These are phyloP conservation scores for Drosophila eohydei DNA, from an alignment of 2,888 invertebrate species.

Conservation along the genomic window DNA sequence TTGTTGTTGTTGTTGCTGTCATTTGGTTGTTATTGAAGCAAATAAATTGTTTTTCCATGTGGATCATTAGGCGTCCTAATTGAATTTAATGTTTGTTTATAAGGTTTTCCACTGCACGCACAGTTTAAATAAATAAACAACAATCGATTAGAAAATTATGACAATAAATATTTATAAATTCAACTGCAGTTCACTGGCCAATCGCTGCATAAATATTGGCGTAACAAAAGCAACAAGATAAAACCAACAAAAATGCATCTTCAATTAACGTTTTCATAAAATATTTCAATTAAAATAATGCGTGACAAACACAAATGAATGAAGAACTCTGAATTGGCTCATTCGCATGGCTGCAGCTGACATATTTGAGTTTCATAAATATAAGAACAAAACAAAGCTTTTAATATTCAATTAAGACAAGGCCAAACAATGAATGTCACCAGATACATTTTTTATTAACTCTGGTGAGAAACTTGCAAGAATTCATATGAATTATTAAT, in stretches of 20 bases:
- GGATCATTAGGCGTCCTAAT: constrained; percentile 69
- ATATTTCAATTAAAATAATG: constrained; percentile 27
- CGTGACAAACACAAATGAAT: background rate
- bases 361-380: background rate
- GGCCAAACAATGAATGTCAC: background rate
- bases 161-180: constrained; percentile 54
- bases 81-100: constrained; percentile 64
- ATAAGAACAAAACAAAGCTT: background rate
- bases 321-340: background rate
- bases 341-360: background rate
- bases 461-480: background rate
- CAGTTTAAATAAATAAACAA: constrained; percentile 55
- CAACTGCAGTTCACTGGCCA: background rate
- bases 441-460: background rate
- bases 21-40: constrained; percentile 42
- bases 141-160: constrained; percentile 65
- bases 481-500: background rate
- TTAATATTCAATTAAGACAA: background rate
- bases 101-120: constrained; percentile 12
- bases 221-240: background rate
- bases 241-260: constrained; percentile 13
- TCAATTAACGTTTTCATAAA: constrained; percentile 12
- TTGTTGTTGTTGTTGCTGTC: constrained; percentile 20
- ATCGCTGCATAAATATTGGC: constrained; percentile 6
- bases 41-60: constrained; percentile 53